Evolutionary conservation across 2,113 vertebrate genomes (phyloP), one percentile per base, ranked within the genome.

Genomic region (Ameiurus melas): DNA sequence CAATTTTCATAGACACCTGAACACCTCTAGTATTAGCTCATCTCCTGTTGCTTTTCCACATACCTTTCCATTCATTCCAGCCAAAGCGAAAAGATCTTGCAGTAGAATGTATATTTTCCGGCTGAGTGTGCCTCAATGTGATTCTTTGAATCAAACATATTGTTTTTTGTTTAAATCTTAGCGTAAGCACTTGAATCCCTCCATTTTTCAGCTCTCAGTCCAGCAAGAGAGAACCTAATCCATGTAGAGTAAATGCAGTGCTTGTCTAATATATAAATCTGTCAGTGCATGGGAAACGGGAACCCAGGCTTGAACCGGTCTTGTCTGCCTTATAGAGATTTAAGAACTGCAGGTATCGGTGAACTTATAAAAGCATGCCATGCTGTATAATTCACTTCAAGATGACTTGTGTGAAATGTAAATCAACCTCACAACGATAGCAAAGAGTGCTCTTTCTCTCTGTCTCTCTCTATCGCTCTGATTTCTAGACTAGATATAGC

Each of bases 371-470:
- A 89, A 89, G 75, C 27, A 57, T 82, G 86, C 47, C 51, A 33
- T 86, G 78, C 77, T 88, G 85, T 87, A 83, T 85, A 88, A 89
- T 88, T 89, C 75, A 88, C 60, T 85, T 58, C 43, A 84, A 47
- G 87, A 82, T 87, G 87, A 80, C 78, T 88, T 84, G 81, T 88
- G 86, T 85, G 73, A 88, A 90, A 88, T 89, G 83, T 88, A 89
- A 89, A 90, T 88, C 71, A 82, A 55, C 3, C 71, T 22, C 33
- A 30, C 75, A 58, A 51, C 33, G n/a, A 86, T 75, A 71, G 81
- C 68, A 47, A 33, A 57, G 68, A 57, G 58, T 78, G n/a, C 8
- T 30, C 51, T 81, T 22, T 53, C 58, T 20, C 27, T 51, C 43
- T 79, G 19, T 62, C 16, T 73, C 66, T 82, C 80, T 70, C 66